Conservation (phyloP, 92 coral and sea anemone genomes). For the Epizoanthus rinbou region DNA sequence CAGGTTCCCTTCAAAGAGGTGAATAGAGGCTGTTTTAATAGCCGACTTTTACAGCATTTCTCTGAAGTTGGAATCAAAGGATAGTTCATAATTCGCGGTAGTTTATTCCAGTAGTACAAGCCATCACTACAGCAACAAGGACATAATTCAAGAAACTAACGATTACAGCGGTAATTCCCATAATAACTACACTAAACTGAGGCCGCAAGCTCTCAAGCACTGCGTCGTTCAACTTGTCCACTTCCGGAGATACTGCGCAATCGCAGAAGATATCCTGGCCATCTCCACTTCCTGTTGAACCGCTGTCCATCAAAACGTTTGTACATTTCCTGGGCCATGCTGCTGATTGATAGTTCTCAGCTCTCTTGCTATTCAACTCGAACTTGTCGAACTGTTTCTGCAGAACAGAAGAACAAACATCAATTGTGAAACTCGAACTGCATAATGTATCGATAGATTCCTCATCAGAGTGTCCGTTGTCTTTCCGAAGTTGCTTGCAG, state of each 20-base stretch:
- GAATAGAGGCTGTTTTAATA: too few species aligned
- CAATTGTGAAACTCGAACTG: background rate
- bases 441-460: background rate
- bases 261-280: background rate
- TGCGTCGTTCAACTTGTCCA: slow-evolving; percentile 1
- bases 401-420: background rate
- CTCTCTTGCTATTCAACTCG: background rate
- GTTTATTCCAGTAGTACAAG: background rate
- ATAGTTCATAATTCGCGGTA: too few species aligned
- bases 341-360: background rate
- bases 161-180: slow-evolving; percentile 1
- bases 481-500: slow-evolving; percentile 14
- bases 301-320: background rate
- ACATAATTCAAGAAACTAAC: background rate
- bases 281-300: background rate
- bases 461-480: background rate
- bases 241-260: background rate
- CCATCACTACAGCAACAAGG: background rate
- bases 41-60: too few species aligned
- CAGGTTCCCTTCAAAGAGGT: too few species aligned
- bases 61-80: too few species aligned
- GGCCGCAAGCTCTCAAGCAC: slow-evolving; percentile 5
- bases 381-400: background rate
- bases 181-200: background rate
- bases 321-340: background rate